phyloP scores from a whole-genome alignment of 30 jellyfish, hydroid and myxozoan species.

The Aurelia sp. region DNA sequence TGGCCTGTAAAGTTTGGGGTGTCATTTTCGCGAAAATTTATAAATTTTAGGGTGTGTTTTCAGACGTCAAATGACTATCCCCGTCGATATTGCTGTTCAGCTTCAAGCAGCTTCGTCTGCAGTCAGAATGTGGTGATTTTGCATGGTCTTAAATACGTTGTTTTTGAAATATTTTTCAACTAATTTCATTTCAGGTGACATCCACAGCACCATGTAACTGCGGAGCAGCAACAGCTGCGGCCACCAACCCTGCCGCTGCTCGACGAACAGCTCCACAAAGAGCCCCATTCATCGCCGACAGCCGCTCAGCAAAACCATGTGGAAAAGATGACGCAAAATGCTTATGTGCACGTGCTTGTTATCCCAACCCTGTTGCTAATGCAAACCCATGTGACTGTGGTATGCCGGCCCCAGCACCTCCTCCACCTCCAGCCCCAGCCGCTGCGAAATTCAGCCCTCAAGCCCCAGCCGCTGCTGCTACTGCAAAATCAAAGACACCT shows the following conservation, averaged over 20 bases:
- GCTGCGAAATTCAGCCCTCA: constrained; percentile 6
- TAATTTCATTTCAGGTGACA: constrained; percentile 24
- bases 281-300: constrained; percentile 49
- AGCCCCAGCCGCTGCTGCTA: constrained; percentile 13
- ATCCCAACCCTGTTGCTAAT: constrained; percentile 73
- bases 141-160: too few relatives aligned
- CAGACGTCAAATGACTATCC: too few relatives aligned
- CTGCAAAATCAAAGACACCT: constrained; percentile 31
- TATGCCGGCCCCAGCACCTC: constrained; percentile 65
- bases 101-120: too few relatives aligned
- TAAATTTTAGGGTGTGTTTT: too few relatives aligned
- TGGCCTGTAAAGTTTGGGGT: too few relatives aligned
- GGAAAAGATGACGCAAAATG: constrained; percentile 74
- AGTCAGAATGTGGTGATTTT: too few relatives aligned
- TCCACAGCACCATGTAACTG: constrained; percentile 78
- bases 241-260: constrained; percentile 42
- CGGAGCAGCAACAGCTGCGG: constrained; percentile 26
- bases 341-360: constrained; percentile 73
- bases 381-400: constrained; percentile 79
- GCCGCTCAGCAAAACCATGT: constrained; percentile 56
- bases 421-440: constrained; percentile 47
- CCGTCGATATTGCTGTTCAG: too few relatives aligned
- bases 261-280: constrained; percentile 63
- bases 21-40: too few relatives aligned
- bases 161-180: too few relatives aligned